These are phyloP conservation scores for Cremastinae sp. DNA, from an alignment of 2,888 invertebrate genomes.

Conservation along the genomic window DNA sequence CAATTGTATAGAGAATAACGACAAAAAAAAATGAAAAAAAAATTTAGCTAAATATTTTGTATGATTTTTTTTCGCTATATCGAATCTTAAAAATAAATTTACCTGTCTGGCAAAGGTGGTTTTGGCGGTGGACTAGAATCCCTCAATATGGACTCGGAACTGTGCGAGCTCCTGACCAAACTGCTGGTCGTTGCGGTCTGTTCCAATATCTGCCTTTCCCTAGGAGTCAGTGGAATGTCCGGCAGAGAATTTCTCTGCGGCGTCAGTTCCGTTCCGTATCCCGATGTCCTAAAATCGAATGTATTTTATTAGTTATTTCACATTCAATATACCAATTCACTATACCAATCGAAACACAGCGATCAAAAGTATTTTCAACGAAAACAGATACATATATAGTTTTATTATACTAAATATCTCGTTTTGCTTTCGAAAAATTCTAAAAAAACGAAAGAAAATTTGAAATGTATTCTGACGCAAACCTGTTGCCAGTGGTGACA, in stretches of 20 bases:
- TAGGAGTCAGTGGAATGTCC: conserved; percentile 92
- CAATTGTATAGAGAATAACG: no score
- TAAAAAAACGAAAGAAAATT: conserved; percentile 15
- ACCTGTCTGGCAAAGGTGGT: conserved; percentile 92
- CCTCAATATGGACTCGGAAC: conserved; percentile 89
- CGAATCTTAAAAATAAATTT: conserved; percentile 62
- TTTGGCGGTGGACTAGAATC: conserved; percentile 90
- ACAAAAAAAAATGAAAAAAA: no score
- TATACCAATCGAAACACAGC: no score
- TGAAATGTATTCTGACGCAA: conserved; percentile 24
- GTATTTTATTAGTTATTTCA: no score
- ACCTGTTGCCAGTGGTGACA: conserved; percentile 76
- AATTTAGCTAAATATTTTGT: no score
- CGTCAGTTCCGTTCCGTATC: conserved; percentile 77
- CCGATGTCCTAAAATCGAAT: conserved; percentile 70
- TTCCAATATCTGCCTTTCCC: conserved; percentile 87
- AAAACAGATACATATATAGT: no score
- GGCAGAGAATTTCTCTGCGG: conserved; percentile 86
- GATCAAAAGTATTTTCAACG: no score
- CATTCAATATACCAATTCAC: no score
- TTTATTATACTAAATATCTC: no score
- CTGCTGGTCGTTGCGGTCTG: conserved; percentile 82
- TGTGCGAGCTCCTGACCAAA: conserved; percentile 89
- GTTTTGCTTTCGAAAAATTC: no score
- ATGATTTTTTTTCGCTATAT: neutral